A percentile compares a stretch with the other conserved stretches of the same genome.
phyloP scores from a whole-genome alignment of 2,113 vertebrate species.

The Odocoileus virginianus region DNA sequence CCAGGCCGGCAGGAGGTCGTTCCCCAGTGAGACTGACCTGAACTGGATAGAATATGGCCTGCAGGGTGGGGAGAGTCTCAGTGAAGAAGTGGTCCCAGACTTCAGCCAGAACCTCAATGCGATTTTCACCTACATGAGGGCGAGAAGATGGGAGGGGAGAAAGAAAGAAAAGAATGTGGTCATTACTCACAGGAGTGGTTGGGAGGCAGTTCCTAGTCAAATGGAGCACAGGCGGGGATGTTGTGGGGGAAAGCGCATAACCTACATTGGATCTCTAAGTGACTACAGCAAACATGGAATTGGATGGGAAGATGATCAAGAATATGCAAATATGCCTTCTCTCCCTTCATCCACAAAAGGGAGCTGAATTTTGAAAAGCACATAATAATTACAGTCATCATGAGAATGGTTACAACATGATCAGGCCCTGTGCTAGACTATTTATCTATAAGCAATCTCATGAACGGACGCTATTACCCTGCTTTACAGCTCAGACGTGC shows the following conservation, averaged over 20 bases:
- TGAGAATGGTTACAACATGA: neutral
- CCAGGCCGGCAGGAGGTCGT: neutral
- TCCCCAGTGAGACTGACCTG: conserved; percentile 84
- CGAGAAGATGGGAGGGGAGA: conserved; percentile 30
- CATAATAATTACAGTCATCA: no score
- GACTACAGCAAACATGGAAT: no score
- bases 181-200: neutral
- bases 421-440: neutral
- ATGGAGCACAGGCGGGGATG: neutral
- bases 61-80: conserved; percentile 94
- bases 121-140: conserved; percentile 83
- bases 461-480: neutral
- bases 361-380: neutral
- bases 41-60: conserved; percentile 96
- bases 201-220: neutral
- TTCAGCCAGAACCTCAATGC: conserved; percentile 86
- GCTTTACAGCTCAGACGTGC: neutral
- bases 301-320: neutral
- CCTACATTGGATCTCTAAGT: neutral
- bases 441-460: neutral
- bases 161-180: conserved; percentile 41
- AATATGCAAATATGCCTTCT: neutral
- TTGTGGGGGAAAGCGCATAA: neutral
- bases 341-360: neutral
- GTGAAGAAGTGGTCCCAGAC: conserved; percentile 94